phyloP scores from a whole-genome alignment of 2,888 invertebrate species.

The Tubulanus polymorphus region DNA sequence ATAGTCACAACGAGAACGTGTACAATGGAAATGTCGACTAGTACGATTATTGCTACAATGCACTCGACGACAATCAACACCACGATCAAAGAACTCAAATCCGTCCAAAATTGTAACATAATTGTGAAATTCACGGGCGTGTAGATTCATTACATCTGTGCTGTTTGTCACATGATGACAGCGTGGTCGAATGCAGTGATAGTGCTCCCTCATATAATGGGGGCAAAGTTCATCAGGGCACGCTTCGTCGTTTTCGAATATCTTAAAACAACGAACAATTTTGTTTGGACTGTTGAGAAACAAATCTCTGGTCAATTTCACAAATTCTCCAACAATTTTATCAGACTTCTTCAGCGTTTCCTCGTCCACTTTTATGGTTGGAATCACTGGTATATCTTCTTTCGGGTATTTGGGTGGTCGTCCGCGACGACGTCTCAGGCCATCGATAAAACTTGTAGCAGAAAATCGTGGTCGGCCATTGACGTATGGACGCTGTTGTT shows the following conservation, averaged over 20 bases:
- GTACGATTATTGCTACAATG: slow-evolving; percentile 67
- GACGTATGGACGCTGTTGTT: slow-evolving; percentile 37
- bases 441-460: slow-evolving; percentile 32
- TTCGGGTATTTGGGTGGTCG: slow-evolving; percentile 87
- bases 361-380: slow-evolving; percentile 34
- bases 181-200: slow-evolving; percentile 76
- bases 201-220: slow-evolving; percentile 68
- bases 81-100: slow-evolving; percentile 77
- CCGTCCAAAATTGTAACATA: slow-evolving; percentile 77
- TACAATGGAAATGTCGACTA: slow-evolving; percentile 75
- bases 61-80: slow-evolving; percentile 66
- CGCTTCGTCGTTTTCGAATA: slow-evolving; percentile 49
- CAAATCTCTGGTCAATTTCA: slow-evolving; percentile 1
- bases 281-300: slow-evolving; percentile 13
- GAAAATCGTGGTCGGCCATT: slow-evolving; percentile 3
- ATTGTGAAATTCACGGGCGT: slow-evolving; percentile 81
- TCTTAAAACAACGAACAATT: slow-evolving; percentile 39
- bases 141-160: slow-evolving; percentile 72
- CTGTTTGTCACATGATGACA: slow-evolving; percentile 81
- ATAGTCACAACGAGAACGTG: slow-evolving; percentile 66
- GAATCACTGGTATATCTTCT: slow-evolving; percentile 41
- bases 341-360: slow-evolving; percentile 2
- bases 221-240: slow-evolving; percentile 73
- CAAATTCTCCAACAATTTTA: background rate
- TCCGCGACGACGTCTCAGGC: slow-evolving; percentile 77